Base-by-base conservation (phyloP, 2,797 vertebrate species). In the Microctenopoma stevenorrisi region DNA sequence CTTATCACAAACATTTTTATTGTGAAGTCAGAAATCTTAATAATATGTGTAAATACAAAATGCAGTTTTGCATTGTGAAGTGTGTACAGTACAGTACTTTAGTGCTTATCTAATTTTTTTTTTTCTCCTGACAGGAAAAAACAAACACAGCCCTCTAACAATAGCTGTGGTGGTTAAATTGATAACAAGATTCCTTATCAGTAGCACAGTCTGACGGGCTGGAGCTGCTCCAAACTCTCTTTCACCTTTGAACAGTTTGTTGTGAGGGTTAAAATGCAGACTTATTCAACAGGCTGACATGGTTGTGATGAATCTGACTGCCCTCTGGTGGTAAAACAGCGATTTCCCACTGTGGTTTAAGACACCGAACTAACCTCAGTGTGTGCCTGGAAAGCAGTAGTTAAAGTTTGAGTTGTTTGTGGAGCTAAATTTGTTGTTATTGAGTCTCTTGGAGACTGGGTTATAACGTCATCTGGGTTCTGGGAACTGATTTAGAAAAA, bases 281-380 rank as follows among this genome's bases (percentile, higher is more conserved):
- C 5, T 30, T 30, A 4, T 30, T 30, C 4, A 8, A 47, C 52
- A 11, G 16, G 49, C 11, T 1, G 7, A 3, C 22, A 1, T 0
- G 7, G 12, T 14, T 76, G 35, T 16, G 51, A 43, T 22, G 65
- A 54, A 59, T 5, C 16, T 7, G 35, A 0, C 33, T 30, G 76
- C 84, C 84, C 88, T 75, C 89, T 89, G 70, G 81, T 81, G 90
- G 80, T 4, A 4, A 48, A 22, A 18, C 37, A 50, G 26, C 0
- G 11, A 22, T 33, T 7, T 64, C 25, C 12, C 30, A 47, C 5
- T 18, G 46, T 46, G 47, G 22, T 26, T 26, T 51, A 3, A 44
- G 6, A 26, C 55, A 15, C n/a, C 63, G 46, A 75, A 72, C 53
- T 44, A 13, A 5, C 43, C 35, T 5, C 10, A 25, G 3, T 0